Conservation (phyloP, 2,888 invertebrate species). For the Eupithecia dodoneata region DNA sequence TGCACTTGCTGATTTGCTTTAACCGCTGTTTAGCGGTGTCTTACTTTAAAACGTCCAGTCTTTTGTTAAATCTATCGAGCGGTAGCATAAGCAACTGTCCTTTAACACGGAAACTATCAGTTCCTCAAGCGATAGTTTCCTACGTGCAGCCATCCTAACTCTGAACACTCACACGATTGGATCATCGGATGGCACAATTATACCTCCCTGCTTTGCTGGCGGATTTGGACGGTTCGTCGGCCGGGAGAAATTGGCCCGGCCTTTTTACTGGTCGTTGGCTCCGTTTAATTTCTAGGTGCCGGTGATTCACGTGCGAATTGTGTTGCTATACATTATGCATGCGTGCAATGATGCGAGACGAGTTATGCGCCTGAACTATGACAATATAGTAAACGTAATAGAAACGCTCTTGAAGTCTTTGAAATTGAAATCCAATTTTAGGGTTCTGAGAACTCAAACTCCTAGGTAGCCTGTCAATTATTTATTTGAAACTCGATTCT, state of each 20-base stretch:
- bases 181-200: conserved; percentile 39
- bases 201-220: conserved; percentile 32
- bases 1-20: no score
- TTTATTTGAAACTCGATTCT: not conserved
- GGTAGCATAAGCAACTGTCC: not conserved
- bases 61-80: not conserved
- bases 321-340: not conserved
- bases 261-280: conserved; percentile 43
- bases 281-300: conserved; percentile 34
- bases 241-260: conserved; percentile 36
- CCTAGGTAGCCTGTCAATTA: not conserved
- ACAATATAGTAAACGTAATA: not conserved
- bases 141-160: not conserved
- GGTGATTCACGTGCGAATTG: conserved; percentile 20
- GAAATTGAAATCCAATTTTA: not conserved
- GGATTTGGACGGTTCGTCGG: conserved; percentile 41
- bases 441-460: not conserved
- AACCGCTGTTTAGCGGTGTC: not conserved
- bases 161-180: not conserved
- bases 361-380: conserved; percentile 7
- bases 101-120: not conserved
- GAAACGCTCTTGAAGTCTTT: not conserved
- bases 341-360: not conserved
- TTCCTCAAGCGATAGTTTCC: not conserved
- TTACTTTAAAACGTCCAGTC: not conserved